Base-by-base conservation (phyloP, 2,888 invertebrate species). In the Athalia cordata region DNA sequence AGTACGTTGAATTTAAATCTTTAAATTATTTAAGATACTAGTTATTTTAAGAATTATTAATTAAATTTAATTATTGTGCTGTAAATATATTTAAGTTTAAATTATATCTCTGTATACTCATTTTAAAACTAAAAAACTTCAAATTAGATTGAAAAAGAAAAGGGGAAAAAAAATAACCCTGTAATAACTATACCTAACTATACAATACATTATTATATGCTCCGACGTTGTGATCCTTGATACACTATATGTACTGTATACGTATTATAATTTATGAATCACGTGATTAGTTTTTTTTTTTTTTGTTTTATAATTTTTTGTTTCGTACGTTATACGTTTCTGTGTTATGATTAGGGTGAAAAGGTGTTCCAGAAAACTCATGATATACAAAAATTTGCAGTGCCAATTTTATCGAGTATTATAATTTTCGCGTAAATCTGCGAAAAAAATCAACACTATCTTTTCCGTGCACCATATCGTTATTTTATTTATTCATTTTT, bases 181-280 rank as follows among this genome's bases (percentile, higher is more conserved):
- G n/a, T 45, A 8, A 5, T 47, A 43, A 47, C n/a, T 45, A n/a
- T 45, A 45, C 8, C 5, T 52, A 55, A n/a, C 43, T 70, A 15
- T 57, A 57, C 57, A n/a, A 29, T 55, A 45, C n/a, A 45, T n/a
- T 29, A 45, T 11, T 6, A 47, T 49, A 66, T 66, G 59, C 72
- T 72, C 72, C 72, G 72, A 72, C 72, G 72, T 72, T 72, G 72
- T 72, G 72, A 72, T 72, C 72, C 59, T 72, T 72, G 59, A 52
- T 68, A 52, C 50, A 52, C 50, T 52, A 65, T 68, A 52, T 67
- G 7, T 13, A 59, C 45, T 72, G 59, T 72, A 57, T 72, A 57
- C 59, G 72, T 47, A 72, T 72, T 47, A 72, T 72, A 72, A 72
- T 72, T 72, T 57, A 72, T 72, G 57, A 8, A 72, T 59, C 72